A percentile compares a stretch with the other conserved stretches of the same genome.
These are phyloP conservation scores for Lacerta bilineata DNA, from an alignment of 2,797 vertebrate species.

Conservation along the genomic window DNA sequence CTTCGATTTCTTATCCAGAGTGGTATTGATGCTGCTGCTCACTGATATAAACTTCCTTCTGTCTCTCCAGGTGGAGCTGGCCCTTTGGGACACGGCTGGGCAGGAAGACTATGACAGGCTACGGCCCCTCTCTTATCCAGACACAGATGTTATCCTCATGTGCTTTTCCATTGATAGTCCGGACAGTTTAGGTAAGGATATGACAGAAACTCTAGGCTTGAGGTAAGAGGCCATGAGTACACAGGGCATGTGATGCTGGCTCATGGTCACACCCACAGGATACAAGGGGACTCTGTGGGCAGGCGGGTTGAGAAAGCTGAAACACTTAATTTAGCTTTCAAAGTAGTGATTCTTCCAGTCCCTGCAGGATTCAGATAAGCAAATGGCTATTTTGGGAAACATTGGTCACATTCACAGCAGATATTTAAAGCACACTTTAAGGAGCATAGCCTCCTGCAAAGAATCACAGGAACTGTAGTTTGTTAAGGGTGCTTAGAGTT, in stretches of 20 bases:
- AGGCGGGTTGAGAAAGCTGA: too few species aligned
- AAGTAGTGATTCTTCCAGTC: too few species aligned
- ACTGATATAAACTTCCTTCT: slow-evolving; percentile 4
- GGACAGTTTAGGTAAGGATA: slow-evolving; percentile 91
- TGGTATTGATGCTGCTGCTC: background rate
- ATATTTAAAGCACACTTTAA: too few species aligned
- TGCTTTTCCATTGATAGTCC: slow-evolving; percentile 98
- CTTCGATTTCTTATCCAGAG: background rate
- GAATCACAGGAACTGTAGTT: too few species aligned
- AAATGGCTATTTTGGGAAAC: too few species aligned
- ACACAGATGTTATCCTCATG: slow-evolving; percentile 98
- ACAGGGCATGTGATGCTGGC: background rate
- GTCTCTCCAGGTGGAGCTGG: slow-evolving; percentile 91
- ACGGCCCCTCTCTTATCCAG: slow-evolving; percentile 95
- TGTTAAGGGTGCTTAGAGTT: too few species aligned
- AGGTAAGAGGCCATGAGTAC: background rate
- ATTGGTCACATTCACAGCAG: too few species aligned
- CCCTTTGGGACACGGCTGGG: slow-evolving; percentile 96
- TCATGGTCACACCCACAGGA: too few species aligned
- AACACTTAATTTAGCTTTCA: too few species aligned
- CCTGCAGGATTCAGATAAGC: too few species aligned
- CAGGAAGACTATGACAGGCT: slow-evolving; percentile 97
- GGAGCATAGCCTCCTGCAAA: too few species aligned
- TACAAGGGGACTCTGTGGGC: too few species aligned
- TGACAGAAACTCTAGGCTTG: background rate